Evolutionary conservation across 2,888 invertebrate genomes (phyloP), one percentile per base, ranked within the genome.

Genomic region (Alentia gelatinosa): DNA sequence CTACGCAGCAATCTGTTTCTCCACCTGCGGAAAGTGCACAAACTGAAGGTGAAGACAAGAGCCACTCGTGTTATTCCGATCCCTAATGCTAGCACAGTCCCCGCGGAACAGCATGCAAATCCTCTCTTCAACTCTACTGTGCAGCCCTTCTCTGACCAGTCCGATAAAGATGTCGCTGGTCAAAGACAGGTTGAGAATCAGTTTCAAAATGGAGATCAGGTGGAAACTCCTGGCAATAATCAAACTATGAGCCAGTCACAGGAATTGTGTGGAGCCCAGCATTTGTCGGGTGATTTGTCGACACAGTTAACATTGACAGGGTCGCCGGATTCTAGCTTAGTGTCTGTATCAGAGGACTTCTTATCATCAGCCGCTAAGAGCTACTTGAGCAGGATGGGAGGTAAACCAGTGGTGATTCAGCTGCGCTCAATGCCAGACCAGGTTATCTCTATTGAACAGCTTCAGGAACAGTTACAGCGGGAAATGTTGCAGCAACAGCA

Each of bases 1-100:
- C 56, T 89, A 12, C 30, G 56, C 33, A 50, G 89, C 33, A 89
- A 89, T 37, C 89, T 89, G 1, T n/a, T 89, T 33, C 89, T 89
- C 1, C 89, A 89, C 37, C 89, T 89, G 1, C 56, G 89, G 1
- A 89, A 89, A 63, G 89, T 89, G 30, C 89, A 89, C 89, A 89
- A 89, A 37, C 63, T 89, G 35, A 89, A n/a, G n/a, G 89, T 89
- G 35, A 7, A 50, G 33, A 89, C 89, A 1, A 89, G 63, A 30
- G 26, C n/a, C 0, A 42, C 26, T n/a, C 56, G 89, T 9, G 89
- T 89, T 4, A n/a, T n/a, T n/a, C n/a, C 23, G 30, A 9, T 33
- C 74, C 74, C 30, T 5, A 5, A 12, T 26, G n/a, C n/a, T 15
- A 15, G 15, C 9, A 63, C 9, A 12, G 19, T 15, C 9, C 15